Conservation (phyloP, 2,888 invertebrate species). For the Steinernema scapterisci region DNA sequence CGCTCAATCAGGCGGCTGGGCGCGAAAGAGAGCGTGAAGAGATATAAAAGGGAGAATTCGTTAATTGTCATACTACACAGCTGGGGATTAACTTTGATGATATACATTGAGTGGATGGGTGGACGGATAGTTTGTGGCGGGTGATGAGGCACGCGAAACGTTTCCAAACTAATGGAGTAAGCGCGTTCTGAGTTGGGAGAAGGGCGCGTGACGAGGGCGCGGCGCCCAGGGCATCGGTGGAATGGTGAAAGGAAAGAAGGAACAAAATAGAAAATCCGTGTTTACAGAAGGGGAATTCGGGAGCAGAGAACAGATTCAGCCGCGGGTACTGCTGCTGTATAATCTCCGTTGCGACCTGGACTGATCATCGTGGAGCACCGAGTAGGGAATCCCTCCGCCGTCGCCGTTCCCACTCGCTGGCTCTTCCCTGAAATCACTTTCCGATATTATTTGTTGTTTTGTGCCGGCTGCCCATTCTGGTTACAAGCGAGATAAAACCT, state of each 20-base stretch:
- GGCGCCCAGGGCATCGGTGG: background rate
- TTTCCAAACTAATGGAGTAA: conserved; percentile 4
- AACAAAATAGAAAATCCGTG: background rate
- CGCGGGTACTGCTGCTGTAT: conserved; percentile 27
- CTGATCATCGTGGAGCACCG: conserved; percentile 24
- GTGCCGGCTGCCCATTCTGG: background rate
- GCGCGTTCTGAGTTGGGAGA: background rate
- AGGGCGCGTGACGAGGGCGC: background rate
- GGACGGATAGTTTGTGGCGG: background rate
- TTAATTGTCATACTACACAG: conserved; percentile 27
- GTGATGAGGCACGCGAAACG: conserved; percentile 13
- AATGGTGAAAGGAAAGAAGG: background rate
- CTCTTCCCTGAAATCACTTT: conserved; percentile 28
- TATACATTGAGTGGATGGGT: conserved; percentile 26
- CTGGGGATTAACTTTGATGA: conserved; percentile 30
- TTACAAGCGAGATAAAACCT: conserved; percentile 29
- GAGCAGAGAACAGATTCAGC: conserved; percentile 5
- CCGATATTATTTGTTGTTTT: background rate
- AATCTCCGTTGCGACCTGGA: conserved; percentile 30
- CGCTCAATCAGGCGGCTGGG: background rate
- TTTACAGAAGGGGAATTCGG: background rate
- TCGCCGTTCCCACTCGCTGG: conserved; percentile 30
- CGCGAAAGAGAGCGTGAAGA: background rate
- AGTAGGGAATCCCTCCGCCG: conserved; percentile 30
- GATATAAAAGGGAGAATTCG: background rate